Base-by-base conservation (phyloP, 2,113 vertebrate genomes). In the Taurulus bubalis region DNA sequence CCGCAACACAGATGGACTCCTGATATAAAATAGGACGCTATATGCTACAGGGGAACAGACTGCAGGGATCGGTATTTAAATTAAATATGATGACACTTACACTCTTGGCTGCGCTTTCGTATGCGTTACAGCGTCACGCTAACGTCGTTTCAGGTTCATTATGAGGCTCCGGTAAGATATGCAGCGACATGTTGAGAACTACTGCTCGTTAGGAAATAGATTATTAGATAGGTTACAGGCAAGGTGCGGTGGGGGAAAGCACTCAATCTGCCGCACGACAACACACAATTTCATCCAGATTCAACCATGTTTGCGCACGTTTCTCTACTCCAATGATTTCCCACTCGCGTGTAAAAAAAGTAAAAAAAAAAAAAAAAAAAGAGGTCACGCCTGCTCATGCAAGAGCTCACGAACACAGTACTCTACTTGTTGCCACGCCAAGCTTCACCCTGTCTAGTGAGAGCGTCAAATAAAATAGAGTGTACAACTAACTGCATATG, bases 1-100 rank as follows among this genome's bases (percentile, higher is more conserved):
- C 11, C 58, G 20, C 24, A 16, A n/a, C 77, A 67, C 85, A 89
- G 83, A 90, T 86, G 89, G 85, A 82, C 24, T n/a, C n/a, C 11
- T 2, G 45, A 60, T 65, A 56, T 71, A 72, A 71, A 76, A 66
- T 15, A 11, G 76, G n/a, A 74, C 34, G 2, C 8, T 62, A 68
- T 16, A 65, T 14, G 26, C 38, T 51, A 53, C 68, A 20, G 64
- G 55, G 40, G 53, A 85, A 55, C 84, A 90, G 80, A 77, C 75
- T 47, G 84, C 55, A 62, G 60, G 73, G 53, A 85, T 78, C 75
- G 65, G 59, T 9, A 3, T 59, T 75, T 69, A 67, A 59, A 80
- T 84, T 65, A 51, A 80, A 86, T 30, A 24, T 49, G 60, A 38
- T 22, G 71, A 71, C 68, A 84, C 67, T 38, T 47, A 16, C 32